Conservation (phyloP, 1,140 invertebrate genomes). For the Drosophila elegans region DNA sequence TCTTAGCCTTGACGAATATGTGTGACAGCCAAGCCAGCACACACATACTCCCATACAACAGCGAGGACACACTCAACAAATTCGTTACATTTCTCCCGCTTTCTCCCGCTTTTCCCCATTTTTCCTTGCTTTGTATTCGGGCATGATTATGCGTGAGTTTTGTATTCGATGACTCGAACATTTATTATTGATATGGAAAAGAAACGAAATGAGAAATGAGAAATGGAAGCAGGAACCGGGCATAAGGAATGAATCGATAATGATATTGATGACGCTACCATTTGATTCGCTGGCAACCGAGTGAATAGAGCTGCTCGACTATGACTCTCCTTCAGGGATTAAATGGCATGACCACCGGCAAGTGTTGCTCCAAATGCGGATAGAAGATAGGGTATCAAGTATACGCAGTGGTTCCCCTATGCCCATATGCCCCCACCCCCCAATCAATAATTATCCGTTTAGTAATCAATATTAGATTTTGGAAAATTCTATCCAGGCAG, state of each 20-base stretch:
- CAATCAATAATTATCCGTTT: constrained; percentile 44
- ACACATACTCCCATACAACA: constrained; percentile 10
- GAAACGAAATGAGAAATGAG: constrained; percentile 10
- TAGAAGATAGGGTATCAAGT: neutral
- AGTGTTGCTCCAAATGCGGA: constrained; percentile 5
- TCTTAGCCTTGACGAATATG: constrained; percentile 53
- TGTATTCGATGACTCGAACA: constrained; percentile 53
- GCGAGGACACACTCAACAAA: constrained; percentile 55
- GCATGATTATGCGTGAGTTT: constrained; percentile 57
- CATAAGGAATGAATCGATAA: constrained; percentile 43
- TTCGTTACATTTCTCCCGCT: constrained; percentile 42
- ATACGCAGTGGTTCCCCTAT: constrained; percentile 8
- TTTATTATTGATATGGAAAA: constrained; percentile 60
- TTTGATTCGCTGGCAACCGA: constrained; percentile 10
- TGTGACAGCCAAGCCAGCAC: constrained; percentile 47
- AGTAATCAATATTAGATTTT: constrained; percentile 46
- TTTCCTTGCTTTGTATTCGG: neutral
- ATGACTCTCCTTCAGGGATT: constrained; percentile 5
- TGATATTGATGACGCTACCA: constrained; percentile 44
- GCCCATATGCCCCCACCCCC: no score
- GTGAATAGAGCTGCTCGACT: constrained; percentile 2
- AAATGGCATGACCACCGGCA: constrained; percentile 28
- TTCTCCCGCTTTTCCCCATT: constrained; percentile 11
- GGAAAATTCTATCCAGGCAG: constrained; percentile 9
- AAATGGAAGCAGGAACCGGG: constrained; percentile 3